Evolutionary conservation across 2,888 invertebrate species (phyloP).

Genomic region (Diabrotica balteata): DNA sequence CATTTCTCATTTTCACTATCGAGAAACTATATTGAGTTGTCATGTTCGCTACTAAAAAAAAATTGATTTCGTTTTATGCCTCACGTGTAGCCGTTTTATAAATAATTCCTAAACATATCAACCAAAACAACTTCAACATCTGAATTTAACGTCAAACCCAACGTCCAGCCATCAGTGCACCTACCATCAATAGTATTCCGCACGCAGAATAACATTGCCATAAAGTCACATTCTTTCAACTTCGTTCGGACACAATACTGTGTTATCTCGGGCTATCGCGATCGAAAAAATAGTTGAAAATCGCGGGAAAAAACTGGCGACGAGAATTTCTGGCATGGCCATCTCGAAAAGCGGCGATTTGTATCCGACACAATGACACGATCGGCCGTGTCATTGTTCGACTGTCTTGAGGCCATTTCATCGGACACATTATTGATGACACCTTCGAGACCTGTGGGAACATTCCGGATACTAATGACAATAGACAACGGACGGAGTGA

Average conservation of each 20-base stretch:
- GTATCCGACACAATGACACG: slow-evolving; percentile 45
- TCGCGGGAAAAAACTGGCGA: slow-evolving; percentile 33
- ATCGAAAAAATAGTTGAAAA: slow-evolving; percentile 29
- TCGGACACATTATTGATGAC: slow-evolving; percentile 50
- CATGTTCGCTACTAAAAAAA: too few species aligned
- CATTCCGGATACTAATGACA: slow-evolving; percentile 37
- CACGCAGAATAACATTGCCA: slow-evolving; percentile 18
- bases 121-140: slow-evolving; percentile 3
- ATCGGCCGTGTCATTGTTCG: slow-evolving; percentile 50
- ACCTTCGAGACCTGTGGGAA: slow-evolving; percentile 50
- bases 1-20: too few species aligned
- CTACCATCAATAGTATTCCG: slow-evolving; percentile 23
- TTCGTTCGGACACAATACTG: slow-evolving; percentile 31
- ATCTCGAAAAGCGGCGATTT: slow-evolving; percentile 48
- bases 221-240: slow-evolving; percentile 29
- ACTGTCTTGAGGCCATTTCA: slow-evolving; percentile 49
- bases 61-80: too few species aligned
- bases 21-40: too few species aligned
- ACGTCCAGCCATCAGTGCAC: background rate
- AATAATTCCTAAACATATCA: too few species aligned
- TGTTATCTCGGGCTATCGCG: slow-evolving; percentile 30
- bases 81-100: too few species aligned
- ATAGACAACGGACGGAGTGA: background rate
- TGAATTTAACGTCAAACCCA: background rate
- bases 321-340: slow-evolving; percentile 43